Base-by-base conservation (phyloP, 1,140 invertebrate species). In the Aphaenogaster rudis region DNA sequence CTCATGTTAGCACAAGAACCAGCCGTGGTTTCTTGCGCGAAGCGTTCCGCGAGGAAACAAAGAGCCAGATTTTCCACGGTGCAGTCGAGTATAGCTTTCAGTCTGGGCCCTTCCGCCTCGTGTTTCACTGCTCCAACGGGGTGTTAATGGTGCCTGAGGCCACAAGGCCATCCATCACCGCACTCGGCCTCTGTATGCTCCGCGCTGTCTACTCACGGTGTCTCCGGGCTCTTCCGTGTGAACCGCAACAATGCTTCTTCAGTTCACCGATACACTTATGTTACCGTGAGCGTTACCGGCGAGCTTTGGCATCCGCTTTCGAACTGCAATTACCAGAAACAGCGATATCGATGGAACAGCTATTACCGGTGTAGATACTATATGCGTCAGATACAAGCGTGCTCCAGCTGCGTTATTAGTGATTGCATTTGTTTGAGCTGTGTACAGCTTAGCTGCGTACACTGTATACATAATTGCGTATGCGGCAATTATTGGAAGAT, bases 121-220 rank as follows among this genome's bases (percentile, higher is more conserved):
- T 81, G 85, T 86, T 88, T 71, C 84, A 86, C 66, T 69, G 61
- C 63, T 85, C 57, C 84, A 87, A 69, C 63, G 39, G 90, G 88
- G 92, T 93, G 92, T 93, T 93, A 93, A 93, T 93, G 93, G 92
- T 90, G 67, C 92, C 88, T 78, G 87, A 92, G 86, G 88, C 86
- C 80, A 82, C 86, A 79, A 86, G 88, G 86, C 91, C 88, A 93
- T 93, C 92, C 87, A 92, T 93, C 93, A 93, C 88, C 86, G 85
- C 69, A 63, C 66, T 57, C 84, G 57, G 88, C 86, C 88, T 90
- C 87, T 77, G 79, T 90, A 90, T 87, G 89, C 88, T 88, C 64
- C 76, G 87, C 89, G 74, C 79, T 90, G 81, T 92, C 88, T 90
- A 57, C 80, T 84, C 80, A 76, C 84, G 79, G 61, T 88, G 90